Percentiles rank a stretch among this genome's conserved stretches.
These are phyloP conservation scores for Latrodectus elegans DNA, from an alignment of 2,888 invertebrate genomes.

Conservation along the genomic window DNA sequence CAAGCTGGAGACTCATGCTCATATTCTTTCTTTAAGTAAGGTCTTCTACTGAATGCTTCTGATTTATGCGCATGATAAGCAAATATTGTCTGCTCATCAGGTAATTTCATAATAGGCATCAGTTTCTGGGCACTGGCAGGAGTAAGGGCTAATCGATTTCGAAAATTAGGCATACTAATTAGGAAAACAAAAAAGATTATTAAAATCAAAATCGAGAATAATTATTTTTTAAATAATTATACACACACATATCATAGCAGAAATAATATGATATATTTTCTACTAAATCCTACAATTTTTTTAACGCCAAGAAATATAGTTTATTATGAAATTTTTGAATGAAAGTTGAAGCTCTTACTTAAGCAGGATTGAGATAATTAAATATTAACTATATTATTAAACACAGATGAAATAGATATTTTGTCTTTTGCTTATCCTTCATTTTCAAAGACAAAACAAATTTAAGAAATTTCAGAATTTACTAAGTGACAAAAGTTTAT, in stretches of 20 bases:
- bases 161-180: constrained; percentile 35
- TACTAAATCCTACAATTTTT: too few relatives aligned
- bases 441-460: too few relatives aligned
- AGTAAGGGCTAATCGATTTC: constrained; percentile 49
- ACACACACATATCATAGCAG: not conserved
- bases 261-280: not conserved
- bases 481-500: too few relatives aligned
- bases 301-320: too few relatives aligned
- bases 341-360: too few relatives aligned
- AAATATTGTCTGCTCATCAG: constrained; percentile 46
- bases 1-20: constrained; percentile 51
- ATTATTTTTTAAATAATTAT: not conserved
- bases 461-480: too few relatives aligned
- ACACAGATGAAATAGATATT: too few relatives aligned
- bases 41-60: constrained; percentile 24
- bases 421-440: too few relatives aligned
- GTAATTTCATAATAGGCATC: constrained; percentile 54
- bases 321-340: too few relatives aligned
- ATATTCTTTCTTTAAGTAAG: constrained; percentile 44
- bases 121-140: constrained; percentile 64
- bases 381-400: too few relatives aligned
- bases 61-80: constrained; percentile 51
- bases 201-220: not conserved
- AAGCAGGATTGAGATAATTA: too few relatives aligned
- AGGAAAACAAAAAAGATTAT: not conserved